phyloP scores from a whole-genome alignment of 2,113 vertebrate genomes.

The Morone chrysops region DNA sequence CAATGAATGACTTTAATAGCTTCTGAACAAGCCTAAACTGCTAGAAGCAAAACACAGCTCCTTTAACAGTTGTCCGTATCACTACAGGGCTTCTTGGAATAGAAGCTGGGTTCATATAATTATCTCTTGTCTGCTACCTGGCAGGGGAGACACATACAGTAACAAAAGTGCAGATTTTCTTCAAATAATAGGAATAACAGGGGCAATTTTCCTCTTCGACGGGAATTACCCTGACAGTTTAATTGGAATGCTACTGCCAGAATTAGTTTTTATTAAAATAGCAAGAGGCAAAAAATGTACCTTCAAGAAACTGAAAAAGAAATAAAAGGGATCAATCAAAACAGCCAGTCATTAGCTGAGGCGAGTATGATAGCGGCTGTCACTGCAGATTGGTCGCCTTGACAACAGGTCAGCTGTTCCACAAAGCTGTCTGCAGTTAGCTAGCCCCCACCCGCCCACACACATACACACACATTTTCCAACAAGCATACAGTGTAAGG shows the following conservation, averaged over 20 bases:
- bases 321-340: constrained; percentile 66
- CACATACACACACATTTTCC: constrained; percentile 11
- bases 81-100: background rate
- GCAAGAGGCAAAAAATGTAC: constrained; percentile 22
- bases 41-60: background rate
- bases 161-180: constrained; percentile 32
- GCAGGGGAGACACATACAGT: background rate
- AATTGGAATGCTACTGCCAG: constrained; percentile 55
- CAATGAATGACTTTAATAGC: background rate
- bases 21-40: background rate
- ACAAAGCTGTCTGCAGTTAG: constrained; percentile 39
- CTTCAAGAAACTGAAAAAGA: constrained; percentile 34
- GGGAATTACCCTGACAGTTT: constrained; percentile 58
- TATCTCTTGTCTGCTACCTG: constrained; percentile 22
- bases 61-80: background rate
- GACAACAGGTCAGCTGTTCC: constrained; percentile 77
- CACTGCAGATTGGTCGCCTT: constrained; percentile 68
- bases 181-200: constrained; percentile 41
- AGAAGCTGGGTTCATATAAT: constrained; percentile 21
- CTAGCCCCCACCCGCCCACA: background rate
- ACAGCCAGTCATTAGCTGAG: constrained; percentile 45
- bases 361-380: constrained; percentile 31
- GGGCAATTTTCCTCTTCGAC: constrained; percentile 31
- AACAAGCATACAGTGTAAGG: constrained; percentile 36
- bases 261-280: constrained; percentile 46